Conservation (phyloP, 2,888 invertebrate species). For the Ichneumoninae sp. region DNA sequence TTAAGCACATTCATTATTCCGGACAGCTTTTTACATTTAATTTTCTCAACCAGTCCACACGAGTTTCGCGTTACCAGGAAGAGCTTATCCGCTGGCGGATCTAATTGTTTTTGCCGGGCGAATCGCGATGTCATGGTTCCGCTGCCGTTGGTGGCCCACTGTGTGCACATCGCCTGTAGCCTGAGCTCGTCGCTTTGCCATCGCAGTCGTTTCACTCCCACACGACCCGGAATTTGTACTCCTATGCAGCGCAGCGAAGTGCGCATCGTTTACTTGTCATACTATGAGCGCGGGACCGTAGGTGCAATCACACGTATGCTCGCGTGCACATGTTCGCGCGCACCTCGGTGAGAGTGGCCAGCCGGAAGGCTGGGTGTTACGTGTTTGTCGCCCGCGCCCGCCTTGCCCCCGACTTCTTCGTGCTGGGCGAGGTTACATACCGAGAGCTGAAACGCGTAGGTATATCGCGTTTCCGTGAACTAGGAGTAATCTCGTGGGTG, state of each 20-base stretch:
- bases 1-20: conserved; percentile 15
- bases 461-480: conserved; percentile 50
- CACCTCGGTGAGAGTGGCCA: conserved; percentile 14
- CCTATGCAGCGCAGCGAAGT: conserved; percentile 41
- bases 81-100: conserved; percentile 78
- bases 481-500: conserved; percentile 62
- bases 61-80: conserved; percentile 80
- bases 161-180: conserved; percentile 22
- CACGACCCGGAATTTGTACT: conserved; percentile 58
- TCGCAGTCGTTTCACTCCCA: conserved; percentile 54
- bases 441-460: conserved; percentile 2
- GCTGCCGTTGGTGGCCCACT: conserved; percentile 71
- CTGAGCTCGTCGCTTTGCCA: conserved; percentile 17
- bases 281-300: conserved; percentile 43
- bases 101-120: conserved; percentile 77
- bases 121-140: conserved; percentile 60
- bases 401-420: conserved; percentile 36
- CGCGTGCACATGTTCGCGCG: neutral
- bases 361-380: conserved; percentile 59
- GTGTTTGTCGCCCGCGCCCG: conserved; percentile 48
- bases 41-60: conserved; percentile 60
- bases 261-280: conserved; percentile 51
- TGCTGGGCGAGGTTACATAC: neutral
- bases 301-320: conserved; percentile 29
- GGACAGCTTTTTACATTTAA: neutral